Percentiles rank a stretch among this genome's conserved stretches.
Conservation (phyloP, 1,140 invertebrate genomes). For the Sminthurides bifidus region DNA sequence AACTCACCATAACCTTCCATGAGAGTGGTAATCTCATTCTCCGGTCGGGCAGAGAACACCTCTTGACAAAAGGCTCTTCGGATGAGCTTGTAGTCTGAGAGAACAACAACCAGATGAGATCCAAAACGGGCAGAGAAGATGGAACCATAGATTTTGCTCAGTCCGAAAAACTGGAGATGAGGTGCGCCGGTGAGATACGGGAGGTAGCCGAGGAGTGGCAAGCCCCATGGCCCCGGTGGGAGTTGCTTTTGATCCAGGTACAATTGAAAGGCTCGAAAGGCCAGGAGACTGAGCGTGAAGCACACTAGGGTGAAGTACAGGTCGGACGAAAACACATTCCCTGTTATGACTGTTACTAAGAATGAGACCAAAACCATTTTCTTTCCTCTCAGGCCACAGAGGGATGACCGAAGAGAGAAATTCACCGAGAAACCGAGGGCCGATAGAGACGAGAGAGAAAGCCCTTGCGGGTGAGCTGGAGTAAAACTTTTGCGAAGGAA, state of each 20-base stretch:
- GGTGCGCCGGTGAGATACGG: constrained; percentile 61
- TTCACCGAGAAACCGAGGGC: too few relatives aligned
- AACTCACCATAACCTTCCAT: constrained; percentile 77
- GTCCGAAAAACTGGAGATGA: constrained; percentile 61
- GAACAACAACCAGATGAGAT: constrained; percentile 64
- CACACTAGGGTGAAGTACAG: constrained; percentile 12
- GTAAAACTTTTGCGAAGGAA: too few relatives aligned
- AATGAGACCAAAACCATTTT: background rate
- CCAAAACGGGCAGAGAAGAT: constrained; percentile 71
- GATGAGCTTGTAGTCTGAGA: constrained; percentile 72
- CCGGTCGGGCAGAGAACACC: constrained; percentile 73
- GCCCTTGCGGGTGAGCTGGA: too few relatives aligned
- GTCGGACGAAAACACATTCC: constrained; percentile 3
- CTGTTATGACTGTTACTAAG: background rate
- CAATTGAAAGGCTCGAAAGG: constrained; percentile 17
- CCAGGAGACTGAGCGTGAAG: constrained; percentile 8
- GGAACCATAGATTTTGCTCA: constrained; percentile 62
- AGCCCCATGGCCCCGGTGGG: constrained; percentile 73
- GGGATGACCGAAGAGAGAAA: too few relatives aligned
- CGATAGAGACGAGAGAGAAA: too few relatives aligned
- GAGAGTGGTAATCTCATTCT: constrained; percentile 69
- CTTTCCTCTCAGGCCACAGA: too few relatives aligned
- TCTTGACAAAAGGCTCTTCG: constrained; percentile 68
- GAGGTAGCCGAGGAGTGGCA: constrained; percentile 68
- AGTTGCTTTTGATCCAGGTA: constrained; percentile 34